phyloP scores from a whole-genome alignment of 2,113 vertebrate genomes.

The Platycercus adscitus region DNA sequence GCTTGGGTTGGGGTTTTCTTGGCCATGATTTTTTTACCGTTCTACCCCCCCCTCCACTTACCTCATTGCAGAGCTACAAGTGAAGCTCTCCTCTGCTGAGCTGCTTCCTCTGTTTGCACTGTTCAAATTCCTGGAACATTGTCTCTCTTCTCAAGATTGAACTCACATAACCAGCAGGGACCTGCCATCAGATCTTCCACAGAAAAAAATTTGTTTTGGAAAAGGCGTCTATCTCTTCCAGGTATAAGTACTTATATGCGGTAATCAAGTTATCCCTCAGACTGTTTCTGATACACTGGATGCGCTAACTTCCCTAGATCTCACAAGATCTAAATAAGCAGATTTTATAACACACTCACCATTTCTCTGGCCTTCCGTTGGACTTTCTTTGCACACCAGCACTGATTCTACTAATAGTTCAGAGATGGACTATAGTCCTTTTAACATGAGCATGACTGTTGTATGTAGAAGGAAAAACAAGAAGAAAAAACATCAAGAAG shows the following conservation, averaged over 20 bases:
- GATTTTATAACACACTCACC: neutral
- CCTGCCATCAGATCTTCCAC: neutral
- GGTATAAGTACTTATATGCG: neutral
- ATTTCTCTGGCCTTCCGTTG: neutral
- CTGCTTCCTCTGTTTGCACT: neutral
- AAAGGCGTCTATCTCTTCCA: neutral
- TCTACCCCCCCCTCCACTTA: neutral
- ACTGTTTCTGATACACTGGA: neutral
- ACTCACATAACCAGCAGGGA: neutral
- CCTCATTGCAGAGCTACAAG: neutral
- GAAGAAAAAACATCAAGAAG: neutral
- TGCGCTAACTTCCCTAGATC: neutral
- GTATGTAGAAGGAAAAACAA: accelerated
- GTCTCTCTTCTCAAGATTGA: neutral
- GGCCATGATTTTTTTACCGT: too few relatives aligned
- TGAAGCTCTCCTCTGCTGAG: neutral
- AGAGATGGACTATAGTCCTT: neutral
- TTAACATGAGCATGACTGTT: neutral
- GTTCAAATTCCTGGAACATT: neutral
- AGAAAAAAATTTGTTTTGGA: neutral
- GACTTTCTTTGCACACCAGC: neutral
- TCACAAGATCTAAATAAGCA: neutral
- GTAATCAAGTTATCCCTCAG: neutral
- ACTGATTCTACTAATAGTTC: neutral
- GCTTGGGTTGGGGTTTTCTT: neutral